Conservation (phyloP, 2,113 vertebrate genomes). For the Taxidea taxus region DNA sequence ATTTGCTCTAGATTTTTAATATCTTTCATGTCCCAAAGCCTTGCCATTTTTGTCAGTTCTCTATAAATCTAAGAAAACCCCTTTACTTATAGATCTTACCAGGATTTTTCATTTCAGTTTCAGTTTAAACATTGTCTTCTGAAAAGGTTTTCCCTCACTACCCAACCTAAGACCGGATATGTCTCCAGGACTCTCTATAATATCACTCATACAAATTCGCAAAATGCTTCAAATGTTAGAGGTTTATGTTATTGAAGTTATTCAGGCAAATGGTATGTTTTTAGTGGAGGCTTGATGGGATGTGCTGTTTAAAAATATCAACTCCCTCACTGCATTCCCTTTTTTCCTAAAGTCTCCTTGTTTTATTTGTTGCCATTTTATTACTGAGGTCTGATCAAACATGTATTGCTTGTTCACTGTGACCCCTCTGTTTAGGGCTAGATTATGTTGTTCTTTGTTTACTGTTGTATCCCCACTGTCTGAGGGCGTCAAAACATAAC, state of each 20-base stretch:
- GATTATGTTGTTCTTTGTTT: background rate
- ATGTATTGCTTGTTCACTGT: background rate
- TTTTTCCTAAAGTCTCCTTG: background rate
- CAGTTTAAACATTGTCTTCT: background rate
- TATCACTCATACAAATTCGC: background rate
- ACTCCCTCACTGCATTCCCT: accelerated
- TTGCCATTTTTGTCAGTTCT: background rate
- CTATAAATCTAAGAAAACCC: background rate
- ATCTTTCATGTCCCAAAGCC: background rate
- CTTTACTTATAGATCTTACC: background rate
- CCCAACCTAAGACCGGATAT: background rate
- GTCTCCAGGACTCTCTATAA: background rate
- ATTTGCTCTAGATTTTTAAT: background rate
- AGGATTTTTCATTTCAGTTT: background rate
- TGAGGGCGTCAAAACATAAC: background rate
- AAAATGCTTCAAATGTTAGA: background rate
- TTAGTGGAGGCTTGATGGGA: background rate
- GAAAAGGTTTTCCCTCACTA: background rate
- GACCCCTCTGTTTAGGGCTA: background rate
- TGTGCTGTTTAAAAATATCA: background rate
- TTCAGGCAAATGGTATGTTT: background rate
- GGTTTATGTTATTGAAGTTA: no score
- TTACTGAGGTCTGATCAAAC: background rate
- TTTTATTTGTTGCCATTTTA: background rate
- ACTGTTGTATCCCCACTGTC: background rate